Evolutionary conservation across 2,113 vertebrate genomes (phyloP).

Genomic region (Podarcis cretensis): DNA sequence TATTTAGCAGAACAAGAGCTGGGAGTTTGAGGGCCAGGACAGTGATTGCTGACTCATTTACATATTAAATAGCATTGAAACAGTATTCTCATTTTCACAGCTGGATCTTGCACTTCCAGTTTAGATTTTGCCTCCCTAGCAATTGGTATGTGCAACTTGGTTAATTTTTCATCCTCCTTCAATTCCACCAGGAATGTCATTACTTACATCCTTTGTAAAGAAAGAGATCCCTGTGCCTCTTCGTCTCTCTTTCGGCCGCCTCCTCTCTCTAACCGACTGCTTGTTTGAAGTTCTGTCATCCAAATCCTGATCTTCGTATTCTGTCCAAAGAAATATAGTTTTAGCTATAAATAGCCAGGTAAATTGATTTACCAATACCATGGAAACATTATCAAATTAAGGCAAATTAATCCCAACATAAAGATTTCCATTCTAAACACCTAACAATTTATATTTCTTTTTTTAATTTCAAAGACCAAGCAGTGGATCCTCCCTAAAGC

Average conservation of each 20-base stretch:
- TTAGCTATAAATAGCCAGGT: slow-evolving; percentile 51
- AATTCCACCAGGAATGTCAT: background rate
- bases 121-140: background rate
- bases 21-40: background rate
- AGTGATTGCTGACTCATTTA: background rate
- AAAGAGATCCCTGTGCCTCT: slow-evolving; percentile 75
- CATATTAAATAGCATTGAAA: background rate
- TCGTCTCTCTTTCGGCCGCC: slow-evolving; percentile 70
- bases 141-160: background rate
- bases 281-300: slow-evolving; percentile 69
- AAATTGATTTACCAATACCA: slow-evolving; percentile 18
- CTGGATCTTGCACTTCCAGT: too few relatives aligned
- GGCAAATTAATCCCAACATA: too few relatives aligned
- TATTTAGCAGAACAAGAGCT: background rate
- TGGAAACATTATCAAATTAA: slow-evolving; percentile 3
- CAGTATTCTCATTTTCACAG: background rate
- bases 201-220: slow-evolving; percentile 79
- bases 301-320: slow-evolving; percentile 74
- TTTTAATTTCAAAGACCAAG: background rate
- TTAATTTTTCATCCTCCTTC: background rate
- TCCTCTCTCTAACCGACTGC: slow-evolving; percentile 71
- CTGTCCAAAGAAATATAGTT: slow-evolving; percentile 72
- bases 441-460: background rate
- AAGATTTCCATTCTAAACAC: background rate
- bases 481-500: background rate